phyloP scores from a whole-genome alignment of 1,140 invertebrate genomes.

The Aphaenogaster floridana region DNA sequence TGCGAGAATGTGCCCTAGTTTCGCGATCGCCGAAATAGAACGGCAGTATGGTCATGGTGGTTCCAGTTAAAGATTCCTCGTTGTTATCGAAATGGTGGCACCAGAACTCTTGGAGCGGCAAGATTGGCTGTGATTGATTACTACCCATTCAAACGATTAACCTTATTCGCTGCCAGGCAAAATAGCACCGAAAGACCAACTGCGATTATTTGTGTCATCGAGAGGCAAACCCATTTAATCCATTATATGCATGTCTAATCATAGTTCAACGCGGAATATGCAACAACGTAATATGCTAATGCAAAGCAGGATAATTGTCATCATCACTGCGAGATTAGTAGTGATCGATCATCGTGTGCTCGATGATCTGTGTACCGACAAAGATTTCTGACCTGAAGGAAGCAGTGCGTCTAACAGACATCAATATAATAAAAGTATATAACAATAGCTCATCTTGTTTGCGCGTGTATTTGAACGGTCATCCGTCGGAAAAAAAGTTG shows the following conservation, averaged over 20 bases:
- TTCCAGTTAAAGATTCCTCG: slow-evolving; percentile 42
- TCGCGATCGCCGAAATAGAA: neutral
- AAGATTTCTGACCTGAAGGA: neutral
- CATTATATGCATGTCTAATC: slow-evolving; percentile 8
- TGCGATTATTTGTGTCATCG: slow-evolving; percentile 33
- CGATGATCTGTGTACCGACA: neutral
- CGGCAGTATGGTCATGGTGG: neutral
- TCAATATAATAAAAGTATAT: neutral
- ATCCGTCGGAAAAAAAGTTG: neutral
- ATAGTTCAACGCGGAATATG: neutral
- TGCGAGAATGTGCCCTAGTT: slow-evolving; percentile 6
- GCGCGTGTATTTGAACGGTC: neutral
- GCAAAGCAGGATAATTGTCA: slow-evolving; percentile 9
- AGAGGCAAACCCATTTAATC: slow-evolving; percentile 7
- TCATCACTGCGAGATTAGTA: slow-evolving; percentile 11
- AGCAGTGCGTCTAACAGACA: neutral
- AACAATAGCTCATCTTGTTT: neutral
- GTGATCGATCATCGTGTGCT: slow-evolving; percentile 18
- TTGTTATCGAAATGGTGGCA: slow-evolving; percentile 21
- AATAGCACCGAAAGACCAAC: neutral
- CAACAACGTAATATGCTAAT: slow-evolving; percentile 39
- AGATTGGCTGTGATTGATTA: slow-evolving; percentile 55
- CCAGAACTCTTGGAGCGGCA: neutral
- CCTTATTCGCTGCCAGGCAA: neutral
- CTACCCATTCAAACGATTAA: slow-evolving; percentile 12